Evolutionary conservation across 1,140 invertebrate genomes (phyloP), one percentile per base, ranked within the genome.

Genomic region (Monochamus saltuarius): DNA sequence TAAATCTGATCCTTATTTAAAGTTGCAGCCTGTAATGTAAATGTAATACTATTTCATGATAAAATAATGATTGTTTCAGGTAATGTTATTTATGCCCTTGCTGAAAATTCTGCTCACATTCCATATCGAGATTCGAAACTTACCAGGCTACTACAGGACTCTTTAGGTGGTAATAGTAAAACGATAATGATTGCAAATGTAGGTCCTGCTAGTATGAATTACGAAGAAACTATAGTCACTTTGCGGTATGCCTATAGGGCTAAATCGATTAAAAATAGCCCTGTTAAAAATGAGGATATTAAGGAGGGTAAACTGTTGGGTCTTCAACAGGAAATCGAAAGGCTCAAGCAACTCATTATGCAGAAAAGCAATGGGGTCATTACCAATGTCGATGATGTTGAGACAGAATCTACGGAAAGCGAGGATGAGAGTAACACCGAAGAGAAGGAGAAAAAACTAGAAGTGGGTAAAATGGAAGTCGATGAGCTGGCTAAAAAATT

Each of bases 131-230:
- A 97, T 76, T 96, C 93, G 3, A 98, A 98, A 80, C 80, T 98
- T 39, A 98, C 95, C 0, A 81, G 95, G 47, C 81, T 97, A 35
- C 79, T 98, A 46, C 94, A 97, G 81, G 94, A 97, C 80, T 97
- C 94, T 0, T 79, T 97, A 9, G 95, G 95, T 61, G 95, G 95
- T 8, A 98, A 98, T 82, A 93, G 94, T 40, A 95, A 94, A 77
- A 98, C 95, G 10, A 90, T 97, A 36, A 98, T 98, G 95, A 92
- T 98, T 29, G 95, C 95, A 13, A 97, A 95, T 77, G 91, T 98
- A 69, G 95, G 95, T 7, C 95, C 95, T n/a, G 94, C 95, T 6
- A 88, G 85, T 67, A 95, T 93, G 79, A 98, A 98, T 79, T 96
- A 92, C 78, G 96, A 98, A 72, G 95, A 98, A 82, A 95, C 94